These are phyloP conservation scores for Drosophila auraria DNA, from an alignment of 1,140 invertebrate genomes.

Conservation along the genomic window DNA sequence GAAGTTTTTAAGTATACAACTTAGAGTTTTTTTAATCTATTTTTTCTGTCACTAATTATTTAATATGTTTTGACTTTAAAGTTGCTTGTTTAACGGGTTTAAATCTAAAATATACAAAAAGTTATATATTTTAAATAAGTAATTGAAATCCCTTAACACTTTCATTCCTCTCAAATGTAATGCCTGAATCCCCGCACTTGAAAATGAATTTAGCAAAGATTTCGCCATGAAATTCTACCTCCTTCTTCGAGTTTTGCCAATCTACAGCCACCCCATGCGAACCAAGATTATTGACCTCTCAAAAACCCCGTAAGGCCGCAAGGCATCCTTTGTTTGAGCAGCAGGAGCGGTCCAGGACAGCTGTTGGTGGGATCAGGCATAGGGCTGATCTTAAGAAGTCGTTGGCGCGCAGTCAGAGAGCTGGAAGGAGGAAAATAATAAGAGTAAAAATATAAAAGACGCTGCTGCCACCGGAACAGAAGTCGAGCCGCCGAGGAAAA, in stretches of 20 bases:
- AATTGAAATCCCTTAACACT: neutral
- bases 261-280: conserved; percentile 50
- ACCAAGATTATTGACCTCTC: conserved; percentile 77
- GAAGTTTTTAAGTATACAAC: too few species aligned
- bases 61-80: too few species aligned
- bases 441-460: conserved; percentile 17
- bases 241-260: conserved; percentile 4
- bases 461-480: conserved; percentile 30
- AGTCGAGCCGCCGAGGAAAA: conserved; percentile 43
- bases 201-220: conserved; percentile 25
- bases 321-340: conserved; percentile 36
- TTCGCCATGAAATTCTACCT: neutral
- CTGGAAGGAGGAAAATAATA: conserved; percentile 12
- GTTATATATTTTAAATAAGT: neutral
- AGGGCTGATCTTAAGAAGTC: conserved; percentile 33
- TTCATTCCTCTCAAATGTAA: too few species aligned
- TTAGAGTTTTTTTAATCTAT: too few species aligned
- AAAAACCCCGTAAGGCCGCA: conserved; percentile 30
- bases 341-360: conserved; percentile 32
- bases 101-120: too few species aligned
- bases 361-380: conserved; percentile 40
- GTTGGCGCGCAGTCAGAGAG: conserved; percentile 57
- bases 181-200: neutral
- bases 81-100: too few species aligned
- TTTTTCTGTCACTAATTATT: too few species aligned